Evolutionary conservation across 2,797 vertebrate genomes (phyloP).

Genomic region (Pogoniulus pusillus): DNA sequence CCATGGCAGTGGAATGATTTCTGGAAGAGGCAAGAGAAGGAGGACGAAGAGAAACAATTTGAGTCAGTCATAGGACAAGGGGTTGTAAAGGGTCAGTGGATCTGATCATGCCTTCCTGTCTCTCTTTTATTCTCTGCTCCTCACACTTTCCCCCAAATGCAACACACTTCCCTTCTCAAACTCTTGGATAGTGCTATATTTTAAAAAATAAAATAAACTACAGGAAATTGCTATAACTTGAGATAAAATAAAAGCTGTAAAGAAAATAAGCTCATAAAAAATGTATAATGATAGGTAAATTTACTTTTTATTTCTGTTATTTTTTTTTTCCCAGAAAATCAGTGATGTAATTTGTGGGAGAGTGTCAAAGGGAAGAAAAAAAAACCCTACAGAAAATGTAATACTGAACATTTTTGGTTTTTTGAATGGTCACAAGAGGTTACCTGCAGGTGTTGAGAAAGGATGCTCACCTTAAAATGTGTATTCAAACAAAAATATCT

Average conservation of each 20-base stretch:
- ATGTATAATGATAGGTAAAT: not conserved
- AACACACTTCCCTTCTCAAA: not conserved
- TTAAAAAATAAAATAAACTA: not conserved
- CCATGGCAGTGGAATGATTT: not conserved
- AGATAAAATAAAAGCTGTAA: not conserved
- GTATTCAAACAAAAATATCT: not conserved
- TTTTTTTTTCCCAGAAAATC: not conserved
- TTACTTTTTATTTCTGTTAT: not conserved
- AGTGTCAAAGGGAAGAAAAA: not conserved
- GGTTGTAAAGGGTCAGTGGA: not conserved
- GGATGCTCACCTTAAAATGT: not conserved
- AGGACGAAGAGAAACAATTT: not conserved
- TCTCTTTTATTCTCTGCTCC: not conserved
- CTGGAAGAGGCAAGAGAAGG: not conserved
- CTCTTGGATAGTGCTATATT: not conserved
- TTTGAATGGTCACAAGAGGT: not conserved
- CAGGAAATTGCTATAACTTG: not conserved
- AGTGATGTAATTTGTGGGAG: not conserved
- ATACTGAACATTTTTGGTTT: not conserved
- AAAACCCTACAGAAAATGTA: not conserved
- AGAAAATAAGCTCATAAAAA: not conserved
- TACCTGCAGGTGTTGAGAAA: not conserved
- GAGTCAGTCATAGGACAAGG: not conserved
- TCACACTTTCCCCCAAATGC: not conserved
- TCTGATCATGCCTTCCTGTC: not conserved